Evolutionary conservation across 2,113 vertebrate genomes (phyloP), one percentile per base, ranked within the genome.

Genomic region (Oreochromis niloticus): DNA sequence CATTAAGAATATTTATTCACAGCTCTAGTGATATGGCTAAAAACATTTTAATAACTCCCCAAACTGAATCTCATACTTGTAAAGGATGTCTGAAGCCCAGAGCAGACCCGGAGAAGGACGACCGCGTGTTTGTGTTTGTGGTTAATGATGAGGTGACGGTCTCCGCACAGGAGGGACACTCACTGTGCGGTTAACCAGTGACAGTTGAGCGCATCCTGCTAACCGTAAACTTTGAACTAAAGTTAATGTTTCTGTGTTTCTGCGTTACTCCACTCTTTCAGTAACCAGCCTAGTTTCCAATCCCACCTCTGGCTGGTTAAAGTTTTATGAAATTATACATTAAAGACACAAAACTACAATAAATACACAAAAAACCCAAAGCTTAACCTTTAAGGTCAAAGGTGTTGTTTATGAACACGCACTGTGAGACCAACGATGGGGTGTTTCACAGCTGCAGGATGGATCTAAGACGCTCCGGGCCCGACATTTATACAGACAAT

Each of bases 61-160:
- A 71, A 43, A 43, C n/a, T 24, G 66, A 41, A 24, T 4, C 36
- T 1, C 3, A 68, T 12, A 12, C 41, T 43, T 43, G 11, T 43
- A 48, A 48, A 48, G 36, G n/a, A 41, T 12, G 3, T 9, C 19
- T 41, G 12, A 22, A 13, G 63, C 10, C 11, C 63, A 6, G 36
- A 68, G 41, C n/a, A 2, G 0, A 27, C n/a, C 39, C 1, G 0
- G 1, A 9, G 4, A 48, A 32, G 61, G 34, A 39, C 32, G 10
- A 5, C 32, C 10, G 2, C 30, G 32, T 1, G 17, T 13, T 61
- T 81, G 32, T 1, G 17, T 13, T 61, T 81, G 57, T 32, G 16
- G 55, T 59, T 16, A 59, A 59, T 11, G 17, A 59, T 14, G 41
- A 27, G 9, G 39, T 46, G 24, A 43, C 39, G n/a, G 2, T 3